Evolutionary conservation across 2,113 vertebrate genomes (phyloP).

Genomic region (Phainopepla nitens): DNA sequence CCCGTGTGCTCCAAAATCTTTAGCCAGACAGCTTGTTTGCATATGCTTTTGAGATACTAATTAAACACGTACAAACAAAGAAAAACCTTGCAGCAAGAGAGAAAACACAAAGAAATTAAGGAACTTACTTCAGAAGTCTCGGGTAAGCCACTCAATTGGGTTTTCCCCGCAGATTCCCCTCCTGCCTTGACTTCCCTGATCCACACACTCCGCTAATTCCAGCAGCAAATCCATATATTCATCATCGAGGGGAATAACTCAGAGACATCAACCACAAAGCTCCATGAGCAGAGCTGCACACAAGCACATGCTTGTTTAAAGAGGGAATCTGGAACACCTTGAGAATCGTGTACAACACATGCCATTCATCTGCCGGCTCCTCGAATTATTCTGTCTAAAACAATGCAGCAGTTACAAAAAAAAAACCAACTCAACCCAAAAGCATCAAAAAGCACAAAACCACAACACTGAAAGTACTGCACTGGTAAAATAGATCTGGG

Average conservation of each 20-base stretch:
- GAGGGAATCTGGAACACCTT: background rate
- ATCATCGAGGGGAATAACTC: background rate
- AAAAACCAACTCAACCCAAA: background rate
- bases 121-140: conserved; percentile 54
- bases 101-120: conserved; percentile 63
- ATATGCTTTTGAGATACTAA: conserved; percentile 61
- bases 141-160: conserved; percentile 15
- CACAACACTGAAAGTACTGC: background rate
- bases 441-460: background rate
- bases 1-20: conserved; percentile 30
- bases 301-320: conserved; percentile 41
- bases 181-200: conserved; percentile 46
- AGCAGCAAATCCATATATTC: background rate
- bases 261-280: background rate
- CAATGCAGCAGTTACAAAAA: background rate
- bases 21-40: conserved; percentile 59
- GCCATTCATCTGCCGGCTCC: background rate
- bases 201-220: conserved; percentile 54
- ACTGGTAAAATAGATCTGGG: background rate
- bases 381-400: background rate
- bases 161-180: conserved; percentile 60
- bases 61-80: conserved; percentile 67
- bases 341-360: background rate
- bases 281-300: background rate
- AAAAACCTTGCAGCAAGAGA: conserved; percentile 55